phyloP scores from a whole-genome alignment of 1,140 invertebrate genomes.

The Hetaerina americana region DNA sequence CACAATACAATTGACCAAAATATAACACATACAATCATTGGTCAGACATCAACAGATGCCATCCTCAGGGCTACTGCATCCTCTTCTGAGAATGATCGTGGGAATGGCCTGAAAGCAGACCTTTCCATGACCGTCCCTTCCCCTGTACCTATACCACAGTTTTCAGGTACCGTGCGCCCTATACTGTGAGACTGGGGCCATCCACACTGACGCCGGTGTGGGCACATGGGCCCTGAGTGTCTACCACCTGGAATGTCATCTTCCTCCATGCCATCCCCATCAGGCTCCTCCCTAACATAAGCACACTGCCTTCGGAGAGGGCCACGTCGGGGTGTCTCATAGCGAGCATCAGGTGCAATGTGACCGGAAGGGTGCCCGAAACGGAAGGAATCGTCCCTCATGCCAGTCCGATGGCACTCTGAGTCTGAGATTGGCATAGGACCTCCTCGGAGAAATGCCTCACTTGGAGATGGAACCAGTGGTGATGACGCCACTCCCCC shows the following conservation, averaged over 20 bases:
- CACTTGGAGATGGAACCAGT: not conserved
- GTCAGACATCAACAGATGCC: not conserved
- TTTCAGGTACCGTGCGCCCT: not conserved
- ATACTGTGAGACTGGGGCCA: not conserved
- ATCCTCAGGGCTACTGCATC: not conserved
- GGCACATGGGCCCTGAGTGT: not conserved
- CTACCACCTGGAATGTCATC: not conserved
- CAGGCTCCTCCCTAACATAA: not conserved
- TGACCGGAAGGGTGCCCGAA: not conserved
- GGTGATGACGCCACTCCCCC: not conserved
- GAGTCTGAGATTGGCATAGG: not conserved
- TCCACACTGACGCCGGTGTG: not conserved
- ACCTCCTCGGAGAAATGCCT: not conserved
- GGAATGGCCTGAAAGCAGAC: not conserved
- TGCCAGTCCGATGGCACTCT: not conserved
- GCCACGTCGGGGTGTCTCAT: not conserved
- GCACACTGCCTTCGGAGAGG: not conserved
- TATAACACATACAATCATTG: not conserved
- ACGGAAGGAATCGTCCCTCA: not conserved
- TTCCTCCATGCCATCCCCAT: not conserved
- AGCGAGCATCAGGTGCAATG: not conserved
- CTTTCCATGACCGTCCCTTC: not conserved
- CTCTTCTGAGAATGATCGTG: not conserved
- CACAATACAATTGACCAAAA: not conserved
- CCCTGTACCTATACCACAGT: not conserved